A percentile compares a stretch with the other conserved stretches of the same genome.
phyloP scores from a whole-genome alignment of 1,140 invertebrate genomes.

The Asobara japonica region DNA sequence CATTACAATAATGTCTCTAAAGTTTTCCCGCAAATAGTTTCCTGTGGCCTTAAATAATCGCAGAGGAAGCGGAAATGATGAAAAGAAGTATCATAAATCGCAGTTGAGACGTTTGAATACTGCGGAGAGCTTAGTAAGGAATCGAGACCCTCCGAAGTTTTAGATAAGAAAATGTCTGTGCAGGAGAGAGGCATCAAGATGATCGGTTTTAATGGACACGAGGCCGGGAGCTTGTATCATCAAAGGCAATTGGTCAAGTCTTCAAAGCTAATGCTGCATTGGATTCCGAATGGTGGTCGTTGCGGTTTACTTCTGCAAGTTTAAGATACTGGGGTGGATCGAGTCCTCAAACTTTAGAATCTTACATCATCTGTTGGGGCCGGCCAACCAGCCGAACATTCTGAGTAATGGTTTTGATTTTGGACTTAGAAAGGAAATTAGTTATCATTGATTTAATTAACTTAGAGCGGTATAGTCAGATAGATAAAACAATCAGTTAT shows the following conservation, averaged over 20 bases:
- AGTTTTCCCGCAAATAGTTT: not conserved
- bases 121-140: constrained; percentile 15
- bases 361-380: not conserved
- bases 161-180: not conserved
- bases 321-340: not conserved
- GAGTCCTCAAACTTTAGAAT: not conserved
- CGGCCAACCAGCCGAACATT: not conserved
- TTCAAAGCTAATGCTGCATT: not conserved
- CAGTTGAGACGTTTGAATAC: not conserved
- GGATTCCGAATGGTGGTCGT: not conserved
- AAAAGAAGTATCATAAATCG: constrained; percentile 28
- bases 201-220: not conserved
- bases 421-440: no score
- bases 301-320: not conserved
- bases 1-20: constrained; percentile 2
- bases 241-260: constrained; percentile 8
- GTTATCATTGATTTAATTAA: no score
- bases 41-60: not conserved
- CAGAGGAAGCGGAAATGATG: constrained; percentile 31
- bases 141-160: not conserved
- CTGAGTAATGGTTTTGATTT: not conserved
- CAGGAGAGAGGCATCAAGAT: not conserved
- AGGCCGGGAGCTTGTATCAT: not conserved
- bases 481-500: no score
- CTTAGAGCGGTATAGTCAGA: no score